Base-by-base conservation (phyloP, 2,797 vertebrate genomes). In the Intellagama lesueurii region DNA sequence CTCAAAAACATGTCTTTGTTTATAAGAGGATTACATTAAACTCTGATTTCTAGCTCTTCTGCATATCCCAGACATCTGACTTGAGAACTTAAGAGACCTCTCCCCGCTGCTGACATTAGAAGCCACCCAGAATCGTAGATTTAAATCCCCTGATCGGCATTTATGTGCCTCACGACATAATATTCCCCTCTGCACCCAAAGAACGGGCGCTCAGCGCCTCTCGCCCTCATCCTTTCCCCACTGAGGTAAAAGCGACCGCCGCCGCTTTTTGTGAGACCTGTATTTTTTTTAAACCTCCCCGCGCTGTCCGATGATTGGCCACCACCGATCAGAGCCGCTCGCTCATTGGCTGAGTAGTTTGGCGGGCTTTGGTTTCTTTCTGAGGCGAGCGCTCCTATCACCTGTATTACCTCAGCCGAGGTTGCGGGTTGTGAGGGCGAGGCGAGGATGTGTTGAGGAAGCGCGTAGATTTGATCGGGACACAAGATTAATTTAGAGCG, bases 331-430 rank as follows among this genome's bases (percentile, higher is more conserved):
- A 0, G 5, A 1, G 44, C 44, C 28, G 40, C 3, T 12, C 32
- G 22, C 32, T 85, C 26, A 88, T 90, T 90, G 86, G 90, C 76
- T 60, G 56, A 6, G 30, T 4, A 77, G 16, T 81, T 86, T 88
- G 30, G 83, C 79, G 70, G 69, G 72, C 87, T 76, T 52, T 9
- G 11, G 14, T 8, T 3, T 7, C 5, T 2, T 16, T 11, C 1
- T 70, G 83, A 73, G 56, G 78, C 16, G 60, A 22, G 2, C 60
- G 16, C 60, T 64, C 16, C 60, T 64, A 14, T 64, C 60, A 7
- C 60, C 16, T 64, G 7, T 56, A 8, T 64, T 64, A 64, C 60
- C 60, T 64, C 60, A 22, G 60, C 5, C 47, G 24, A 26, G 14
- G 16, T 22, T 19, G 7, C 0, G 32, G 2, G 2, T n/a, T 16